These are phyloP conservation scores for Myotis pilosus DNA, from an alignment of 2,797 vertebrate species.

Conservation along the genomic window DNA sequence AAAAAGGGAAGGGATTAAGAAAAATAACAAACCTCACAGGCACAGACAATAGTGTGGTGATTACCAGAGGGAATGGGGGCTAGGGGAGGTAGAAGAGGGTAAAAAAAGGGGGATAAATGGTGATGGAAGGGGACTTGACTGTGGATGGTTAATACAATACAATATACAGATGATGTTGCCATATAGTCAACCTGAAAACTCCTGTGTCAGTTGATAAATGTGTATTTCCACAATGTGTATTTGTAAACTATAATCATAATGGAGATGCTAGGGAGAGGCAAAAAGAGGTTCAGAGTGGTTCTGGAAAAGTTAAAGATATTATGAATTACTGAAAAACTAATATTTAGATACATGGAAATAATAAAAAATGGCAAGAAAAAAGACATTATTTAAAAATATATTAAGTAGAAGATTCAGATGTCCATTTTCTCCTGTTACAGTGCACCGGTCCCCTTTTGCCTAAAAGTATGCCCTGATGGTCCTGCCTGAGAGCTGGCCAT, in stretches of 20 bases:
- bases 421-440: neutral
- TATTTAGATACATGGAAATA: neutral
- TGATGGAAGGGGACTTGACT: no score
- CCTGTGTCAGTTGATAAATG: neutral
- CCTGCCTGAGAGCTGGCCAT: neutral
- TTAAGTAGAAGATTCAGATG: neutral
- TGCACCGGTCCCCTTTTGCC: neutral
- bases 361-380: neutral
- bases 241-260: neutral
- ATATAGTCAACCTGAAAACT: neutral
- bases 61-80: no score
- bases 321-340: neutral
- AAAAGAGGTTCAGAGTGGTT: neutral
- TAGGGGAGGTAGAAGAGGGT: no score
- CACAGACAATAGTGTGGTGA: no score
- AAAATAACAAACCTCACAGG: no score
- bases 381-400: slow-evolving; percentile 23
- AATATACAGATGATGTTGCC: neutral
- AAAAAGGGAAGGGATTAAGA: neutral
- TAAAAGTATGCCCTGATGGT: neutral
- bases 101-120: no score
- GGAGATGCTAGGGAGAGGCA: neutral
- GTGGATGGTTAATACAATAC: no score
- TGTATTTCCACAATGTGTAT: neutral
- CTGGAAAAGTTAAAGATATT: neutral